Percentiles rank a stretch among this genome's conserved stretches.
Conservation (phyloP, 2,797 vertebrate species). For the Cichlasoma orientale region DNA sequence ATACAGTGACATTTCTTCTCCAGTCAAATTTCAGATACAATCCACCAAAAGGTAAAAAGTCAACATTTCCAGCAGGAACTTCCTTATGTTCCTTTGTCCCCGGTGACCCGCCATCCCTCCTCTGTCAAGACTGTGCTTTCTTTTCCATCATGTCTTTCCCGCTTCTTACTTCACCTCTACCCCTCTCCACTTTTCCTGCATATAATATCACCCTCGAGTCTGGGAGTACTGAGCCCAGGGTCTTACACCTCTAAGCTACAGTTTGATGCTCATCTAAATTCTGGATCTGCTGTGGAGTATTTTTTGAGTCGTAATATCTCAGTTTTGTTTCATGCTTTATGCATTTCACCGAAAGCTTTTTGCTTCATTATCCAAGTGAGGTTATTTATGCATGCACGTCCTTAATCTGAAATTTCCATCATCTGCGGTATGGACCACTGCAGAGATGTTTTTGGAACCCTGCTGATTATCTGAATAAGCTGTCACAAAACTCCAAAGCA, state of each 20-base stretch:
- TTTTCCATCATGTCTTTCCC: conserved; percentile 2
- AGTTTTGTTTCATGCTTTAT: not conserved
- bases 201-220: conserved; percentile 13
- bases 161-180: not conserved
- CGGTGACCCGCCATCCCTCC: not conserved
- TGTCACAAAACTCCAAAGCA: not conserved
- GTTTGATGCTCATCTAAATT: not conserved
- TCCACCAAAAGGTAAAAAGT: conserved; percentile 11
- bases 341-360: not conserved
- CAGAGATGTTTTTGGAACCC: not conserved
- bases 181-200: not conserved
- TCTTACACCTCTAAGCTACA: not conserved
- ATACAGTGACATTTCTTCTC: conserved; percentile 27
- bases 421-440: not conserved
- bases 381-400: not conserved
- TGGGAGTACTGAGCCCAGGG: not conserved
- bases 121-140: not conserved
- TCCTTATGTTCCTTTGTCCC: not conserved
- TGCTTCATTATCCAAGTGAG: not conserved
- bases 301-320: not conserved
- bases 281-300: not conserved
- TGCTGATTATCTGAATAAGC: conserved; percentile 12
- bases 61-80: conserved; percentile 3
- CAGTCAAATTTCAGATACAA: conserved; percentile 9
- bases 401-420: conserved; percentile 8